Evolutionary conservation across 2,113 vertebrate species (phyloP).

Genomic region (Choloepus hoffmanni): DNA sequence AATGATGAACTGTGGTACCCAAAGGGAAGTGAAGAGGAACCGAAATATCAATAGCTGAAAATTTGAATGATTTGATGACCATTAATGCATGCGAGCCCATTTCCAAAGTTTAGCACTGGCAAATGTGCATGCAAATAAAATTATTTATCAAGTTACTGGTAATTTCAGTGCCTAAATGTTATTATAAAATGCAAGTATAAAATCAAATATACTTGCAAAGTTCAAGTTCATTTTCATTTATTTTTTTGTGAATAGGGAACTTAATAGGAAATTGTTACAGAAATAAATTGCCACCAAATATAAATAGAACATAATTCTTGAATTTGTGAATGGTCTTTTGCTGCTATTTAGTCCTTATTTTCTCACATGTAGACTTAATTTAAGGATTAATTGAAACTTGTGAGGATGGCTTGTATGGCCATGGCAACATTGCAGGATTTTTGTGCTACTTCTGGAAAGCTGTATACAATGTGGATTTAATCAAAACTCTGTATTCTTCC

Average conservation of each 20-base stretch:
- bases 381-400: constrained; percentile 29
- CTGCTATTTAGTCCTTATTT: not conserved
- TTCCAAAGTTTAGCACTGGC: not conserved
- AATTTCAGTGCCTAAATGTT: not conserved
- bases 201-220: not conserved
- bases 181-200: not conserved
- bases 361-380: constrained; percentile 9
- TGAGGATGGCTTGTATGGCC: not conserved
- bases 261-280: constrained; percentile 17
- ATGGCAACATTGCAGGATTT: constrained; percentile 38
- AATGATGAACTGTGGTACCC: not conserved
- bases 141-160: not conserved
- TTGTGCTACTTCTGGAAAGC: not conserved
- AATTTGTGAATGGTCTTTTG: not conserved
- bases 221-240: not conserved
- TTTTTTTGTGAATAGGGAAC: not conserved
- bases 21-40: not conserved
- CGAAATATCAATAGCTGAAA: not conserved
- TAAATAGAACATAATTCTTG: constrained; percentile 12
- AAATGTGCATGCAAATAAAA: not conserved
- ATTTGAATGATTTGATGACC: not conserved
- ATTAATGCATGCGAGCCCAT: not conserved
- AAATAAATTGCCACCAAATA: constrained; percentile 25
- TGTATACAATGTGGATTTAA: constrained; percentile 54
- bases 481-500: constrained; percentile 48